Evolutionary conservation across 2,113 vertebrate genomes (phyloP).

Genomic region (Piaya cayana): DNA sequence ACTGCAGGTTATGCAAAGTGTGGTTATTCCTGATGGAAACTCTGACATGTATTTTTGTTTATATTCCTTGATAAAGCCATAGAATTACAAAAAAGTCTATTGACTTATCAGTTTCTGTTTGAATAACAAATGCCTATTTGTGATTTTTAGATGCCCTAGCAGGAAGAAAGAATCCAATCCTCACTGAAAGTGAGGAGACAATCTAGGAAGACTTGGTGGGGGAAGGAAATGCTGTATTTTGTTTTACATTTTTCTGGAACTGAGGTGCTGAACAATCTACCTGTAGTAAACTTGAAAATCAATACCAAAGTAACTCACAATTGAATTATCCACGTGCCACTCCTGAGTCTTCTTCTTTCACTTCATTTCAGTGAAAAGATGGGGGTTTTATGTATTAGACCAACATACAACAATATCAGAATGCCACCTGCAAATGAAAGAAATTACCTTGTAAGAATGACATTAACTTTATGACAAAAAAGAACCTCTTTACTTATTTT

Average conservation of each 20-base stretch:
- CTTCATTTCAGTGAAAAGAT: neutral
- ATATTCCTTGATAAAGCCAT: neutral
- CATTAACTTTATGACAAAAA: neutral
- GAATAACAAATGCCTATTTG: neutral
- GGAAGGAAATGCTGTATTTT: neutral
- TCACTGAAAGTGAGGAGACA: neutral
- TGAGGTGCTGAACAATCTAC: neutral
- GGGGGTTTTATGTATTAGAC: constrained; percentile 25
- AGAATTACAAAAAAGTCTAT: neutral
- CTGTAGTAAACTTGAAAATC: neutral
- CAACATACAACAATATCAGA: constrained; percentile 33
- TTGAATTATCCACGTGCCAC: neutral
- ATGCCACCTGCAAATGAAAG: constrained; percentile 49
- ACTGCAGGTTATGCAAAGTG: neutral
- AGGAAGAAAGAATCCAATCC: neutral
- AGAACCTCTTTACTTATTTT: neutral
- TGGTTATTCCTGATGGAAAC: neutral
- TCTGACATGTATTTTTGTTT: neutral
- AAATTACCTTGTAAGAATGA: constrained; percentile 41
- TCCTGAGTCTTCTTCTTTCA: neutral
- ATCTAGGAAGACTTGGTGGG: neutral
- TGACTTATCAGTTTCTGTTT: neutral
- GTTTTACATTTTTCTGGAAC: neutral
- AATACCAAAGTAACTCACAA: neutral
- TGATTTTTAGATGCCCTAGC: neutral